Evolutionary conservation across 2,797 vertebrate species (phyloP), one percentile per base, ranked within the genome.

Genomic region (Allobates femoralis): DNA sequence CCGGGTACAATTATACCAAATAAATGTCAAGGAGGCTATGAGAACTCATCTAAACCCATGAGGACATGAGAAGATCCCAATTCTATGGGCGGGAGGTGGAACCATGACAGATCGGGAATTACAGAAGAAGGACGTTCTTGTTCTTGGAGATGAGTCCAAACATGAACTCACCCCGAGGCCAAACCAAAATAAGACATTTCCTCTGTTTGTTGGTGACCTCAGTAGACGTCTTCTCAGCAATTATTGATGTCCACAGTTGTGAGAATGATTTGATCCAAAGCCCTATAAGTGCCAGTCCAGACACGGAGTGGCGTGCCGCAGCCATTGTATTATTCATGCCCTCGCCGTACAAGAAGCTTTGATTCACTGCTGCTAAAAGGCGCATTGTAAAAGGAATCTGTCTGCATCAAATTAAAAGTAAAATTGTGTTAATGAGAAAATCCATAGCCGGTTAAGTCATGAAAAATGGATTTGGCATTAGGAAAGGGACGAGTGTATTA

Each of bases 351-450:
- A 41, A 56, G 50, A 23, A 7, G 34, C 84, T 85, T 53, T 58
- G 75, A 85, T 56, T 69, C 62, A 67, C 74, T 1, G 60, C 74
- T 18, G 51, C 58, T 79, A 71, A 69, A 79, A 69, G 74, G 58
- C 37, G 69, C 50, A 85, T 69, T 78, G 46, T 69, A 19, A 41
- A 21, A 58, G 37, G 50, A 37, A 37, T 79, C 76, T 7, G 34
- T 73, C 60, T 7, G 18, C 84, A 71, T 79, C 76, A 85, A 71
- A 79, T 80, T 80, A 85, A 80, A 77, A 84, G 34, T 50, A 77
- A 77, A 85, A 85, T 85, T 85, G 74, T 67, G 74, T 85, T 85
- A 85, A 79, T 69, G 76, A 85, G 76, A 85, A 79, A 85, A 85
- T 79, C 64, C 64, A 85, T 71, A 50, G 46, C 28, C 64, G 34